Conservation (phyloP, 2,113 vertebrate species). For the Gulo gulo region DNA sequence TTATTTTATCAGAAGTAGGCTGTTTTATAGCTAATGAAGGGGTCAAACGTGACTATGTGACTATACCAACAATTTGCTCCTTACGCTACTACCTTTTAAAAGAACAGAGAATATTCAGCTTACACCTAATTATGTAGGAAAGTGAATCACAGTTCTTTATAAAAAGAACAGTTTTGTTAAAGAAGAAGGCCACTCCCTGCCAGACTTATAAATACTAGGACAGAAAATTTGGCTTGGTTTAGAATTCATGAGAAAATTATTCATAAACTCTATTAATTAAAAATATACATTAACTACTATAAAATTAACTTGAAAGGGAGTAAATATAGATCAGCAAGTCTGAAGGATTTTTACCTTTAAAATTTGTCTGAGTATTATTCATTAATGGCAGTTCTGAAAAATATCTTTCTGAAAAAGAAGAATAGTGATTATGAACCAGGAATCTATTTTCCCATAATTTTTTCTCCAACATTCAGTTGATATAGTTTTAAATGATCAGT, state of each 20-base stretch:
- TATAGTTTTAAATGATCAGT: neutral
- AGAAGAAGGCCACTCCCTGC: neutral
- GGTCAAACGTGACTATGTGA: neutral
- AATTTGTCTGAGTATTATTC: neutral
- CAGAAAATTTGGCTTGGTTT: neutral
- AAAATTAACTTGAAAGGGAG: neutral
- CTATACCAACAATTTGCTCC: neutral
- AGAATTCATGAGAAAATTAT: slow-evolving; percentile 20
- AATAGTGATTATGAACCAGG: neutral
- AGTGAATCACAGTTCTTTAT: slow-evolving; percentile 18
- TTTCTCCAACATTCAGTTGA: neutral
- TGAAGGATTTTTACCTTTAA: neutral
- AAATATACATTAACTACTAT: neutral
- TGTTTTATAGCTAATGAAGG: neutral
- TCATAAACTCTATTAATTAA: slow-evolving; percentile 34
- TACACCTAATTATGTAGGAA: neutral
- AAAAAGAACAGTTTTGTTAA: slow-evolving; percentile 39
- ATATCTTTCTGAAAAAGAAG: neutral
- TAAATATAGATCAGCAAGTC: neutral
- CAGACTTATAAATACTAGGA: slow-evolving; percentile 13
- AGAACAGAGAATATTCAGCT: neutral
- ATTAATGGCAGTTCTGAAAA: neutral
- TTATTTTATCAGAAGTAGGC: neutral
- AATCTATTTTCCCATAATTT: neutral
- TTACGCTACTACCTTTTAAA: neutral